Percentiles rank a stretch among this genome's conserved stretches.
These are phyloP conservation scores for Hemicentrotus pulcherrimus DNA, from an alignment of 35 echinoderm and acorn worm genomes.

Conservation along the genomic window DNA sequence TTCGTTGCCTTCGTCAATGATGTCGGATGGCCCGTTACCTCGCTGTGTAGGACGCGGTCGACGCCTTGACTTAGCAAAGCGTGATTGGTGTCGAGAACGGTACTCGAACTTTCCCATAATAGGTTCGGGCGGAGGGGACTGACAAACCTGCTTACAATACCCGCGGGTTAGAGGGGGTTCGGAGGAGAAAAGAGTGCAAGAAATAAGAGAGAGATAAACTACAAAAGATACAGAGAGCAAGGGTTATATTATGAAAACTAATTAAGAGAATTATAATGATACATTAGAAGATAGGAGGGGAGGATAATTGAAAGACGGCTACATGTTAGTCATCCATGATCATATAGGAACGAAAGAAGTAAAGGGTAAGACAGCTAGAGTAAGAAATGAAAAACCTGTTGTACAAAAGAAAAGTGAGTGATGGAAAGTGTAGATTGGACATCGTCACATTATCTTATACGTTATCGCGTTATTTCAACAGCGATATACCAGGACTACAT, in stretches of 20 bases:
- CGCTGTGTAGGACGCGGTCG: slow-evolving; percentile 31
- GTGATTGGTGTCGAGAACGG: slow-evolving; percentile 43
- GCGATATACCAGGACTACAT: no score
- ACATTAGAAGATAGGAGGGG: not conserved
- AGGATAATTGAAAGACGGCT: not conserved
- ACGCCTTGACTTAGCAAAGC: slow-evolving; percentile 52
- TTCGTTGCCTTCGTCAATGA: not conserved
- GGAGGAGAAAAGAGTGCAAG: not conserved
- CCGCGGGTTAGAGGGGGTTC: not conserved
- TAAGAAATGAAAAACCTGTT: no score
- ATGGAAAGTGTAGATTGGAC: no score
- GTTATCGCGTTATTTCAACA: no score
- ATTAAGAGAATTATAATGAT: not conserved
- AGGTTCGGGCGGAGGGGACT: not conserved
- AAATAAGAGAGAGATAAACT: not conserved
- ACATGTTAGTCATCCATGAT: not conserved
- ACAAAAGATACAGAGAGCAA: not conserved
- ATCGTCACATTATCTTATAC: no score
- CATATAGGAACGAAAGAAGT: not conserved
- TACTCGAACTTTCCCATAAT: slow-evolving; percentile 35
- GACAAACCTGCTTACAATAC: not conserved
- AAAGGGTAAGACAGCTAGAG: not conserved
- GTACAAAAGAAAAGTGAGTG: no score
- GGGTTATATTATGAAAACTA: not conserved
- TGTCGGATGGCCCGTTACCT: not conserved